A percentile compares a stretch with the other conserved stretches of the same genome.
Evolutionary conservation across 2,113 vertebrate genomes (phyloP).

Genomic region (Sphaerodactylus townsendi): DNA sequence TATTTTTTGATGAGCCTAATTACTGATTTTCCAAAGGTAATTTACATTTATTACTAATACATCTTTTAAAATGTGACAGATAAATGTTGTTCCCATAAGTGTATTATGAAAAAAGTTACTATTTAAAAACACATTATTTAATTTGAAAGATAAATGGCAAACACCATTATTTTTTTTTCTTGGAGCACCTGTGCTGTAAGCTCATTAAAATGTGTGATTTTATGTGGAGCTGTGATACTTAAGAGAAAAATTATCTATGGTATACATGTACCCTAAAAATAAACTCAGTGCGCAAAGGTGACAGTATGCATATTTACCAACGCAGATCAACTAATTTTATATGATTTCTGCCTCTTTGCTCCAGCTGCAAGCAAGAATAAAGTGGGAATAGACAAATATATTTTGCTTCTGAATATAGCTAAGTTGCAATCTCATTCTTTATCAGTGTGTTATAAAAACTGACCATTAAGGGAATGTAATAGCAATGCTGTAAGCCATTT

Average conservation of each 20-base stretch:
- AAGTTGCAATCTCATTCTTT: constrained; percentile 53
- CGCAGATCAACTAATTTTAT: constrained; percentile 62
- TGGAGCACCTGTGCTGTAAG: constrained; percentile 80
- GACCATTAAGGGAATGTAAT: constrained; percentile 39
- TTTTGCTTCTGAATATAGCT: constrained; percentile 53
- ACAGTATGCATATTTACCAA: constrained; percentile 65
- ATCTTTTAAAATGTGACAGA: constrained; percentile 87
- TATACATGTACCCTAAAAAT: constrained; percentile 76
- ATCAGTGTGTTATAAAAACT: constrained; percentile 46
- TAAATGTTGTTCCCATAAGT: constrained; percentile 87
- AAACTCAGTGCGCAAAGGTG: constrained; percentile 67
- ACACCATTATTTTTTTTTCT: constrained; percentile 83
- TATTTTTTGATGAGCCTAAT: constrained; percentile 88
- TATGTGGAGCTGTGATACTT: constrained; percentile 74
- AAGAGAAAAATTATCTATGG: constrained; percentile 69
- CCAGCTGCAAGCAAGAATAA: constrained; percentile 56
- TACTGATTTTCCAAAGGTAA: constrained; percentile 88
- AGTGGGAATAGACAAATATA: constrained; percentile 53
- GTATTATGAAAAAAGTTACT: constrained; percentile 88
- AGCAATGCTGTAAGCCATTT: constrained; percentile 38
- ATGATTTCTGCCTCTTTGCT: constrained; percentile 56
- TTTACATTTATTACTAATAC: constrained; percentile 88
- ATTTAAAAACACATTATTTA: constrained; percentile 89
- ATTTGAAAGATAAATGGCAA: constrained; percentile 88
- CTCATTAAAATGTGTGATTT: constrained; percentile 85